phyloP scores from a whole-genome alignment of 1,140 invertebrate genomes.

The Rhyacophila brunnea region DNA sequence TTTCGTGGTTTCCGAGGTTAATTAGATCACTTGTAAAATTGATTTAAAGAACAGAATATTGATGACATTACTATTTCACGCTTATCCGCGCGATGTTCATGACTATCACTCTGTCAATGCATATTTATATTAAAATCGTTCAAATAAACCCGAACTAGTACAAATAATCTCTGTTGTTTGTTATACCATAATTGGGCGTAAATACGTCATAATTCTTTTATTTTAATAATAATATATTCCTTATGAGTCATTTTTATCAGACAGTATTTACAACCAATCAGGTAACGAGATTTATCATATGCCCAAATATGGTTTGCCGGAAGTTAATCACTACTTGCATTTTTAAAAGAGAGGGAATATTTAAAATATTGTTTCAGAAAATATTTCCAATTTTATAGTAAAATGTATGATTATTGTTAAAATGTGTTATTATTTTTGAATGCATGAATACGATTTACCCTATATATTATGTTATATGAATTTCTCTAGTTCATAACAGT shows the following conservation, averaged over 20 bases:
- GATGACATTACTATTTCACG: too few species aligned
- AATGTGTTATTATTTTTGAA: too few species aligned
- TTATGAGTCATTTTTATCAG: conserved; percentile 11
- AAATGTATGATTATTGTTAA: too few species aligned
- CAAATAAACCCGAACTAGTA: not conserved
- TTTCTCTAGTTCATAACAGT: too few species aligned
- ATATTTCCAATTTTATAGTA: too few species aligned
- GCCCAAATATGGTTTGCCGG: conserved; percentile 26
- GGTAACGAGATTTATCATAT: conserved; percentile 5
- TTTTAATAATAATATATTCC: conserved; percentile 2
- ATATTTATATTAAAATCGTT: not conserved
- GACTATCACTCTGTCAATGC: not conserved
- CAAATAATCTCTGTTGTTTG: not conserved
- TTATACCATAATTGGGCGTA: not conserved
- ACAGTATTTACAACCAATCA: conserved; percentile 7
- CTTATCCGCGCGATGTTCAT: too few species aligned
- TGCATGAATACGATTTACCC: too few species aligned
- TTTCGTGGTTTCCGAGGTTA: too few species aligned
- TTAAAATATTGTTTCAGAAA: too few species aligned
- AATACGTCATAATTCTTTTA: not conserved
- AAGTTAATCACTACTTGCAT: conserved; percentile 5
- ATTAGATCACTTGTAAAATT: too few species aligned
- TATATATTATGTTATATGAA: too few species aligned
- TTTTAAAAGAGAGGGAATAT: not conserved
- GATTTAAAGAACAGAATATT: too few species aligned